phyloP scores from a whole-genome alignment of 2,888 invertebrate genomes.

The Diplolepis rosae region DNA sequence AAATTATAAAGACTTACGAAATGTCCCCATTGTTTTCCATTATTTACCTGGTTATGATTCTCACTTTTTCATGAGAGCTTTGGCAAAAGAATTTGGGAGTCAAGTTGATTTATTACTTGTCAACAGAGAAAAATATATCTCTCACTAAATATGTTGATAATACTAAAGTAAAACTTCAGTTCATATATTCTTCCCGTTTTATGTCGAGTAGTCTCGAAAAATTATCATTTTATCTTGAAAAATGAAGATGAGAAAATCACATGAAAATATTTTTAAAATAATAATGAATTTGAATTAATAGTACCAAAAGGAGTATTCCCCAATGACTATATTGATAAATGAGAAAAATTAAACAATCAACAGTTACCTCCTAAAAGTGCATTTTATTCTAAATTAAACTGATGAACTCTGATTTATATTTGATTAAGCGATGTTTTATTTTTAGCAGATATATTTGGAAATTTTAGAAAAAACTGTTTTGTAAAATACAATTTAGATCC shows the following conservation, averaged over 20 bases:
- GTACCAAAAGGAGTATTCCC: constrained; percentile 36
- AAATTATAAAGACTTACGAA: constrained; percentile 53
- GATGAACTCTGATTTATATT: constrained; percentile 54
- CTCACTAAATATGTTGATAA: constrained; percentile 21
- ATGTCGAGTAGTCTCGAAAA: constrained; percentile 20
- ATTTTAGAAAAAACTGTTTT: constrained; percentile 37
- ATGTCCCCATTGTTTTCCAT: constrained; percentile 61
- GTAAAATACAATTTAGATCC: constrained; percentile 41
- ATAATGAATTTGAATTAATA: not conserved
- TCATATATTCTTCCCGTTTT: constrained; percentile 34
- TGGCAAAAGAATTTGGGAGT: constrained; percentile 41
- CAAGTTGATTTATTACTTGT: constrained; percentile 53
- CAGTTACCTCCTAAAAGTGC: constrained; percentile 28
- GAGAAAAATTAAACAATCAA: not conserved
- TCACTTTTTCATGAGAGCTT: constrained; percentile 53
- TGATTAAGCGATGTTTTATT: not conserved
- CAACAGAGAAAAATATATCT: constrained; percentile 59
- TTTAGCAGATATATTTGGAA: constrained; percentile 48
- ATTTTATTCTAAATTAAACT: constrained; percentile 54
- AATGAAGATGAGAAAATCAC: not conserved
- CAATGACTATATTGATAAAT: constrained; percentile 34
- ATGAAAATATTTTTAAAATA: not conserved
- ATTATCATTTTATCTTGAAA: constrained; percentile 27
- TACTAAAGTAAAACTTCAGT: constrained; percentile 22
- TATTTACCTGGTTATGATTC: constrained; percentile 53